Evolutionary conservation across 2,888 invertebrate genomes (phyloP), one percentile per base, ranked within the genome.

Genomic region (Anthophora plumipes): DNA sequence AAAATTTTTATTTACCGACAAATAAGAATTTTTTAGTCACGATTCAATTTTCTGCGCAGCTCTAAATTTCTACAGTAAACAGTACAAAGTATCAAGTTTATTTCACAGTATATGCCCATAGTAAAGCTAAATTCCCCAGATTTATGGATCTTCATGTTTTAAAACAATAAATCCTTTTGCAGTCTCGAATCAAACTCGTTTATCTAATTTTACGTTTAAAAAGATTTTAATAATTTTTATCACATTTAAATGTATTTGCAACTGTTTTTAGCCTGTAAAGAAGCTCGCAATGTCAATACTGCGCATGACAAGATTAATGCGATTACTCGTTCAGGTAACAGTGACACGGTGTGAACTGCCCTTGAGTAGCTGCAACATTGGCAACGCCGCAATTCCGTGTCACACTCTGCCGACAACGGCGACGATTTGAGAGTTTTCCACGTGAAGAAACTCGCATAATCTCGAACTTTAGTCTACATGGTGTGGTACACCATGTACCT

Each of bases 281-380:
- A 41, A 60, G 39, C 22, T 17, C 14, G 25, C 52, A 50, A 22
- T 69, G 74, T 43, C 82, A n/a, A 68, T 82, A 73, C 72, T 68
- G 70, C 82, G 78, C 82, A 76, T 76, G 77, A 73, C 76, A 73
- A 78, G 83, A 85, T 85, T 85, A 85, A 85, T 73, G 70, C 76
- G 85, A 82, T 85, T 85, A 85, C 73, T 73, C 73, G 82, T 85
- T 85, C 85, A 83, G 85, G 85, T 85, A 85, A 85, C 83, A 83
- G 85, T 85, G 85, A 85, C 85, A 85, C 76, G 86, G 80, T 85
- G 85, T 85, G 86, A 85, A 85, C 86, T 86, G 85, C 85, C 83
- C 85, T 85, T 86, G 85, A 86, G 66, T 84, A 73, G 71, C 57
- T 81, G 75, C 31, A 68, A 70, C 76, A 61, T 71, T 76, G 85